Base-by-base conservation (phyloP, 1,140 invertebrate genomes). In the Brachystomella parvula region DNA sequence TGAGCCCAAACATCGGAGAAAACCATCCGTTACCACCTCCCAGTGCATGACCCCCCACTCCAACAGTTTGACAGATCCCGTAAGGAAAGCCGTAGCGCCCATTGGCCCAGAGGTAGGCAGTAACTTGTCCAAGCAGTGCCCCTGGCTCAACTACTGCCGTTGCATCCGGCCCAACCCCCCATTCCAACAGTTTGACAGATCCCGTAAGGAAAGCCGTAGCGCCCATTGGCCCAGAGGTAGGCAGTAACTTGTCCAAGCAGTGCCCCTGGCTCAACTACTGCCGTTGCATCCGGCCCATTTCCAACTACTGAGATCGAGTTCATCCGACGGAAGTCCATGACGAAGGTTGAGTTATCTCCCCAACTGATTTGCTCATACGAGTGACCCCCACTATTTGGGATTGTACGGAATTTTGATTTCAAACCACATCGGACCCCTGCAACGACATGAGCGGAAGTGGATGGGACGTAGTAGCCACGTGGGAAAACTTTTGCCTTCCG, bases 361-460 rank as follows among this genome's bases (percentile, higher is more conserved):
- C 24, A 21, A 29, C 31, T 39, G 24, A 62, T 35, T 9, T 30
- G 26, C 19, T 62, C 60, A 47, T 19, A 39, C 12, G 60, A 35
- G 15, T 39, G 60, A 29, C 60, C 60, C 17, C 60, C 60, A 29
- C 60, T 62, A 17, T 62, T 62, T 35, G 60, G 60, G 19, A 62
- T 44, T 24, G 39, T n/a, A 26, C 12, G 60, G 21, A 62, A 17
- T 12, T 29, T 39, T 9, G 31, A 19, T 19, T 19, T 3, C 15
- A 39, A 3, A 15, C 60, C 60, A 62, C 60, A 62, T 9, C 24
- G 6, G 2, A 62, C 60, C 12, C 21, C 28, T 19, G 3, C 28
- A 15, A 15, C 9, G 12, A 62, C 60, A 21, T 59, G 24, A 29
- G 26, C 12, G 3, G 57, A 29, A 29, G 57, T 29, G 9, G 9